Base-by-base conservation (phyloP, 2,888 invertebrate species). In the Drosophila multiciliata region DNA sequence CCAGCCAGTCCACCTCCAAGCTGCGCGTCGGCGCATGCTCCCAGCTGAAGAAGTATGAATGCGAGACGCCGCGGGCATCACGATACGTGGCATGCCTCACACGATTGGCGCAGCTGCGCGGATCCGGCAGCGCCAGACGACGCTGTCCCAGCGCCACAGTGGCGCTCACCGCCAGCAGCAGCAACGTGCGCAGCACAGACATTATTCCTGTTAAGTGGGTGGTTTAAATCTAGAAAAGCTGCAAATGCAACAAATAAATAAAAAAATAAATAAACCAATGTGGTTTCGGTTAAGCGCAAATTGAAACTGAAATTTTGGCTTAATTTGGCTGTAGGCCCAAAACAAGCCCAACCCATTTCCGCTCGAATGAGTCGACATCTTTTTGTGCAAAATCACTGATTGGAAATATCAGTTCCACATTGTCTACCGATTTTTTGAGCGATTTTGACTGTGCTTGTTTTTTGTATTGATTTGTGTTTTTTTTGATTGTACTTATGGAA, bases 1-100 rank as follows among this genome's bases (percentile, higher is more conserved):
- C 98, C 61, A 98, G 93, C 98, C 98, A 98, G 92, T 98, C 97
- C 2, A 98, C 97, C 93, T 97, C 97, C 76, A 97, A 93, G 86
- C 94, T 96, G 83, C 96, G 95, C 33, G 97, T 97, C 3, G 97
- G 96, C 57, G 95, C 95, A 92, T 97, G 97, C 87, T 97, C 97
- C 97, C 97, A 97, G 92, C 97, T 97, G 95, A 98, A 98, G 96
- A 98, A 98, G 94, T 98, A 98, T 32, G 97, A 97, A 92, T 98
- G 98, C 7, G 96, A 95, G 33, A 97, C 97, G 53, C 97, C 97
- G 66, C 97, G 95, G 15, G 96, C 97, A 92, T 98, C 98, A 83
- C 97, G 95, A 93, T 97, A 98, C 20, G 96, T 96, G 50, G 97
- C 96, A 92, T 98, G 98, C 77, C 97, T 96, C 40, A 98, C 97